Percentiles rank a stretch among this genome's conserved stretches.
Conservation (phyloP, 2,888 invertebrate genomes). For the Folsomia candida region DNA sequence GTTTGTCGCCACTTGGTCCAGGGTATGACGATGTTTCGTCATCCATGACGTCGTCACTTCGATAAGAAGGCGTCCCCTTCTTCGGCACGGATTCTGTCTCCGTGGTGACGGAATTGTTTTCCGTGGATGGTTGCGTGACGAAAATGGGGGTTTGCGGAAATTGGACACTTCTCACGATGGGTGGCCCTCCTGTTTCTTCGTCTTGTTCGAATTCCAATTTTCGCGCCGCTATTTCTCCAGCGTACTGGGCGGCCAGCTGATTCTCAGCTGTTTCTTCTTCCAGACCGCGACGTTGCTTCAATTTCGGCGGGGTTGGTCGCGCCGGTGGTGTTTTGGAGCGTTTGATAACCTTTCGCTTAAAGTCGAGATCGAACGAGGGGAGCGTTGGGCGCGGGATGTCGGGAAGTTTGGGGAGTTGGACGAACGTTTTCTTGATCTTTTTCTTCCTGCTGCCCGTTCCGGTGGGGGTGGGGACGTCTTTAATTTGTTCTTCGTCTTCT, state of each 20-base stretch:
- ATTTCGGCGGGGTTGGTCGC: slow-evolving; percentile 60
- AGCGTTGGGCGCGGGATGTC: slow-evolving; percentile 18
- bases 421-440: slow-evolving; percentile 1
- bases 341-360: slow-evolving; percentile 53
- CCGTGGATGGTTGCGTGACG: slow-evolving; percentile 39
- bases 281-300: slow-evolving; percentile 58
- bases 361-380: slow-evolving; percentile 34
- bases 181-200: not conserved
- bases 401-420: slow-evolving; percentile 14
- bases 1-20: slow-evolving; percentile 1
- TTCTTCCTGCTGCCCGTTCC: slow-evolving; percentile 19
- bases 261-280: slow-evolving; percentile 56
- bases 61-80: not conserved
- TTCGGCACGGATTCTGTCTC: slow-evolving; percentile 6
- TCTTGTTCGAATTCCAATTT: slow-evolving; percentile 5
- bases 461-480: slow-evolving; percentile 11
- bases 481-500: slow-evolving; percentile 22
- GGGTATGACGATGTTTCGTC: slow-evolving; percentile 50
- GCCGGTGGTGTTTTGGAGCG: slow-evolving; percentile 58
- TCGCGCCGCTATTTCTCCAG: slow-evolving; percentile 20
- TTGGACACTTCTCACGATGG: slow-evolving; percentile 48
- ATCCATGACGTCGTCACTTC: slow-evolving; percentile 25
- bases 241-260: slow-evolving; percentile 34
- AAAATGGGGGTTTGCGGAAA: slow-evolving; percentile 29
- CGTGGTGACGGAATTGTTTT: slow-evolving; percentile 18